phyloP scores from a whole-genome alignment of 2,888 invertebrate genomes.

The Crocallis elinguaria region DNA sequence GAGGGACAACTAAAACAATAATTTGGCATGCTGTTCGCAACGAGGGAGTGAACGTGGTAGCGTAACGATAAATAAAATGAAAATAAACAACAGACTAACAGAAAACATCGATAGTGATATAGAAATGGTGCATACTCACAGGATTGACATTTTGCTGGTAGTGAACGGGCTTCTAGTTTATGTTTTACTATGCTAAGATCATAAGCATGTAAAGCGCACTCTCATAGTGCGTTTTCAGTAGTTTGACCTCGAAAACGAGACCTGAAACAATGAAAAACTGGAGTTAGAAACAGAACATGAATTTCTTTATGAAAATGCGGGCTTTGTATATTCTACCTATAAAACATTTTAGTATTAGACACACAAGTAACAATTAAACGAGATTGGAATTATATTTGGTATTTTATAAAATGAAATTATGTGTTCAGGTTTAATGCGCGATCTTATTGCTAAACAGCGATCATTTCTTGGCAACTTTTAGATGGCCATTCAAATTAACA shows the following conservation, averaged over 20 bases:
- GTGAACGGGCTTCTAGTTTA: conserved; percentile 57
- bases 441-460: too few species aligned
- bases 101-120: conserved; percentile 69
- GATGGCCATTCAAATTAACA: too few species aligned
- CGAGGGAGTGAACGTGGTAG: conserved; percentile 84
- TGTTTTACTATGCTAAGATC: conserved; percentile 64
- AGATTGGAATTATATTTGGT: too few species aligned
- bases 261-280: conserved; percentile 71
- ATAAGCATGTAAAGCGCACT: conserved; percentile 74
- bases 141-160: conserved; percentile 67
- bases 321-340: too few species aligned
- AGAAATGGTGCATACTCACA: conserved; percentile 75
- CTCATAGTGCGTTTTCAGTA: conserved; percentile 76
- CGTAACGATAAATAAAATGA: conserved; percentile 75
- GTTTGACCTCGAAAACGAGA: conserved; percentile 58
- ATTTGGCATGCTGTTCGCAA: conserved; percentile 84
- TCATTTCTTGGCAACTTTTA: too few species aligned
- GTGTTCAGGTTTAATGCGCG: too few species aligned
- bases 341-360: too few species aligned
- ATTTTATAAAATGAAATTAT: too few species aligned
- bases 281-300: not conserved
- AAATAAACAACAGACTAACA: conserved; percentile 70
- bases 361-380: too few species aligned
- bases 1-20: conserved; percentile 78
- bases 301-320: not conserved